A percentile compares a stretch with the other conserved stretches of the same genome.
These are phyloP conservation scores for Amiota communis DNA, from an alignment of 2,888 invertebrate species.

Conservation along the genomic window DNA sequence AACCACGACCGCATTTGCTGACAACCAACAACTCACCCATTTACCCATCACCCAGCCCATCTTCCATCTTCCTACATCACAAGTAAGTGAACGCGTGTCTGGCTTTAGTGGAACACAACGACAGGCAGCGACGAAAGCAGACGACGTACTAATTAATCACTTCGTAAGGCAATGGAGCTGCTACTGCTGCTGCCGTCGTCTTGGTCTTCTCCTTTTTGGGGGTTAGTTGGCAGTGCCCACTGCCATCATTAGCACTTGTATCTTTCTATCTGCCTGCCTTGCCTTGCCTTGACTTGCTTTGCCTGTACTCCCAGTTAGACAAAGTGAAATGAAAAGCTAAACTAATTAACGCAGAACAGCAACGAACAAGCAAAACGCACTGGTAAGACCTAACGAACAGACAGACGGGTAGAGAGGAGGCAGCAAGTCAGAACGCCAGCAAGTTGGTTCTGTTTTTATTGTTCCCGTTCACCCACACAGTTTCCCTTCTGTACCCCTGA, in stretches of 20 bases:
- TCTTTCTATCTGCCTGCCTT: too few species aligned
- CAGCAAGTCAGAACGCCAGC: too few species aligned
- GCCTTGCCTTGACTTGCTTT: constrained; percentile 32
- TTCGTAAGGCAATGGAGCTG: background rate
- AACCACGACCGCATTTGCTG: background rate
- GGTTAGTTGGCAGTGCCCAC: background rate
- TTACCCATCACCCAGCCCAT: too few species aligned
- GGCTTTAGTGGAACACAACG: background rate
- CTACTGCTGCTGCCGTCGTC: background rate
- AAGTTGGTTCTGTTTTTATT: too few species aligned
- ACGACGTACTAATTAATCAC: constrained; percentile 44
- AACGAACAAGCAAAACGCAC: constrained; percentile 49
- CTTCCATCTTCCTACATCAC: background rate
- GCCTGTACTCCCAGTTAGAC: constrained; percentile 35
- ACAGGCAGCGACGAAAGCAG: constrained; percentile 2
- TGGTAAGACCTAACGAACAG: too few species aligned
- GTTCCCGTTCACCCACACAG: background rate
- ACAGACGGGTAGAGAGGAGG: too few species aligned
- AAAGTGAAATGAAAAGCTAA: constrained; percentile 57
- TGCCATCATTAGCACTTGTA: background rate
- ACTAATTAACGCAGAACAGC: constrained; percentile 61
- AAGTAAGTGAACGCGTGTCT: background rate
- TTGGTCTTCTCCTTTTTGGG: background rate
- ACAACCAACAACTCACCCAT: background rate
- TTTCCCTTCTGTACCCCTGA: background rate